Conservation (phyloP, 2,797 vertebrate genomes). For the Aulostomus chinensis region DNA sequence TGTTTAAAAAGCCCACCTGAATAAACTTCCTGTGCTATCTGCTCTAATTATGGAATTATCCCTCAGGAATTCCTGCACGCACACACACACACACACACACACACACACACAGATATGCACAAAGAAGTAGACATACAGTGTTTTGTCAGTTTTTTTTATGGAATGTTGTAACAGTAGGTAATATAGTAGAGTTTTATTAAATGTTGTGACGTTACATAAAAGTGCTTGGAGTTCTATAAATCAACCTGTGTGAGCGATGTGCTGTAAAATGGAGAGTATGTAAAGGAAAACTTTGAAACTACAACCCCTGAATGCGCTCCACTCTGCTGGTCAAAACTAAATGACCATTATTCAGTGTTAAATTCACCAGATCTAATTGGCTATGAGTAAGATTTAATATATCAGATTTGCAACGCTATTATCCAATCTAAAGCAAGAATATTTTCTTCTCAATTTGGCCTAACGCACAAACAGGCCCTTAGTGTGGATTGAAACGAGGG, state of each 20-base stretch:
- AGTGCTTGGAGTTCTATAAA: too few relatives aligned
- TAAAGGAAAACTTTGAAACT: conserved; percentile 31
- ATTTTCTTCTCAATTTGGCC: conserved; percentile 53
- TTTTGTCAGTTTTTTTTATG: conserved; percentile 31
- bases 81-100: conserved; percentile 32
- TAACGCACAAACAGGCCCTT: conserved; percentile 42
- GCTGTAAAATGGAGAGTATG: background rate
- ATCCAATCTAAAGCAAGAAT: conserved; percentile 69
- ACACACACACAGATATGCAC: conserved; percentile 21
- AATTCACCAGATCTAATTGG: conserved; percentile 80
- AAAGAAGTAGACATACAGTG: conserved; percentile 12
- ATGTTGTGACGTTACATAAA: too few relatives aligned
- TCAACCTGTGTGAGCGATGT: too few relatives aligned
- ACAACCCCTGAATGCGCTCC: conserved; percentile 62
- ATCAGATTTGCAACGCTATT: conserved; percentile 72
- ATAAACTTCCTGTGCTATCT: conserved; percentile 76
- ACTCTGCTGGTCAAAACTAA: conserved; percentile 62
- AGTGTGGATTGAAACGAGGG: conserved; percentile 61
- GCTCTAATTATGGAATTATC: conserved; percentile 75
- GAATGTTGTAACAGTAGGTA: conserved; percentile 18
- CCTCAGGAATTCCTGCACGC: conserved; percentile 63
- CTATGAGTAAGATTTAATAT: conserved; percentile 66
- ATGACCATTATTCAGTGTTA: conserved; percentile 76
- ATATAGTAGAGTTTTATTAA: background rate
- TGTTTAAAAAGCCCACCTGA: conserved; percentile 70